Conservation (phyloP, 2,888 invertebrate species). For the Anoplius nigerrimus region DNA sequence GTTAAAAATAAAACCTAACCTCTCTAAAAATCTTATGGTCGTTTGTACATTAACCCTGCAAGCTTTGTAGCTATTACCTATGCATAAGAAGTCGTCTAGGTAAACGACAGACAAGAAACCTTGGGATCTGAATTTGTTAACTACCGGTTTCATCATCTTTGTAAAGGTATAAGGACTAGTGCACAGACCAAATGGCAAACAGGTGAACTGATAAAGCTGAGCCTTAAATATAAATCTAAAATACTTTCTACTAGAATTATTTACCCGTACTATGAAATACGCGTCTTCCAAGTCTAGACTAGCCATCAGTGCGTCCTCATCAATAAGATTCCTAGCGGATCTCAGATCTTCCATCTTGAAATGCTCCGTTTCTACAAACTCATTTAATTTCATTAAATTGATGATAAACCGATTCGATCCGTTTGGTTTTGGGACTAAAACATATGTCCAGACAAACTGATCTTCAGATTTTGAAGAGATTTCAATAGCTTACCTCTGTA, state of each 20-base stretch:
- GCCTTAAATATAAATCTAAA: slow-evolving; percentile 39
- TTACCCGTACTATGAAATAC: slow-evolving; percentile 28
- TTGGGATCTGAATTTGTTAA: slow-evolving; percentile 6
- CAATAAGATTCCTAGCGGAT: not conserved
- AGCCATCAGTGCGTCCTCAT: not conserved
- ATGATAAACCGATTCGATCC: too few relatives aligned
- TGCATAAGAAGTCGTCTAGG: slow-evolving; percentile 34
- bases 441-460: too few relatives aligned
- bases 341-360: slow-evolving; percentile 14
- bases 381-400: too few relatives aligned
- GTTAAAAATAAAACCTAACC: slow-evolving; percentile 38
- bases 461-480: too few relatives aligned
- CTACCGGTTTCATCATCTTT: slow-evolving; percentile 40
- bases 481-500: too few relatives aligned
- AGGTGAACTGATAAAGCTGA: slow-evolving; percentile 37
- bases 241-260: slow-evolving; percentile 36
- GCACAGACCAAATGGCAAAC: slow-evolving; percentile 43
- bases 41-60: slow-evolving; percentile 1
- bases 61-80: slow-evolving; percentile 11
- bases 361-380: not conserved
- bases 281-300: slow-evolving; percentile 26
- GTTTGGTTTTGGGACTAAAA: too few relatives aligned
- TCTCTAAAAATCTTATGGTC: slow-evolving; percentile 11
- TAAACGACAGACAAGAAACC: slow-evolving; percentile 24
- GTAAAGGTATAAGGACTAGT: slow-evolving; percentile 38